Evolutionary conservation across 2,888 invertebrate genomes (phyloP), one percentile per base, ranked within the genome.

Genomic region (Ennomos quercinarius): DNA sequence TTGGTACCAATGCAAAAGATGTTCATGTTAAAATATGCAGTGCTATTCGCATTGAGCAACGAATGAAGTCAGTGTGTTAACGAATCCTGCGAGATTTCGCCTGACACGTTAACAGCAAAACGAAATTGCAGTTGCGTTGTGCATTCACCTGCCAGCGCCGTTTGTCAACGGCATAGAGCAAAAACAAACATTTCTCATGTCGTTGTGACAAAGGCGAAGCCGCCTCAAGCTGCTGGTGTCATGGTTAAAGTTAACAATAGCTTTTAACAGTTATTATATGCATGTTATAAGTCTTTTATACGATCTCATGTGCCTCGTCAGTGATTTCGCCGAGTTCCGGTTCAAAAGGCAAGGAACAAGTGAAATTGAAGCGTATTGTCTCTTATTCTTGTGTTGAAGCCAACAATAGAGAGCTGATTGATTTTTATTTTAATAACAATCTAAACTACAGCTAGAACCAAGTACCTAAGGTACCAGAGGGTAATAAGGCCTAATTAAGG

Each of bases 161-260:
- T 53, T 40, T 53, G 42, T 36, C 43, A 38, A 34, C 40, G 40
- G 9, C 49, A 37, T 43, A 17, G 10, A 35, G 17, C 17, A 56
- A 50, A 56, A 56, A 56, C 49, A 35, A 27, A 45, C 35, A 17
- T 44, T 55, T 56, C 49, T 13, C 56, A 56, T 36, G 40, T n/a
- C 10, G 46, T 37, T 43, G 49, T 45, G 49, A 56, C 44, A 50
- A 50, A 42, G 17, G 8, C 46, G 1, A n/a, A 40, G 45, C 54
- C 47, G 45, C 54, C 47, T 27, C 46, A 46, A n/a, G 27, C 13
- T 9, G 39, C 35, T 56, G 39, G 39, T 56, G 56, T 56, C 56
- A 56, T 12, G 44, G 56, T 36, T 50, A 13, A 38, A 50, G 3
- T 12, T 43, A 54, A 55, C 55, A 55, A 48, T 55, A 43, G 42